These are phyloP conservation scores for Phalacrocorax carbo DNA, from an alignment of 2,113 vertebrate genomes.

Conservation along the genomic window DNA sequence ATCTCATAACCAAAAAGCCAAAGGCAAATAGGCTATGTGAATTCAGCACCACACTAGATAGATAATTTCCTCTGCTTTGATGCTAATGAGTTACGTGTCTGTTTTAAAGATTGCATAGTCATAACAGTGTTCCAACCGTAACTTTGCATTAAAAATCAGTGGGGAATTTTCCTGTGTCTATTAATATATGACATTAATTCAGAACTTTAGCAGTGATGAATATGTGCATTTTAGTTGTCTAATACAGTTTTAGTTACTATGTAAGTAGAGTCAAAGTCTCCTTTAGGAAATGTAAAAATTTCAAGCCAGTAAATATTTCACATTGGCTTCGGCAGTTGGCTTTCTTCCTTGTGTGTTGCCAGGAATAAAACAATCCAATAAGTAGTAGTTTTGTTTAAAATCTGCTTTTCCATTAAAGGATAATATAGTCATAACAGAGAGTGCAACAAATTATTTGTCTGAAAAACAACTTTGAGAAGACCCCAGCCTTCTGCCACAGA, in stretches of 20 bases:
- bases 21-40: slow-evolving; percentile 55
- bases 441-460: background rate
- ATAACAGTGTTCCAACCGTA: background rate
- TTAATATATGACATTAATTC: slow-evolving; percentile 11
- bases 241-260: background rate
- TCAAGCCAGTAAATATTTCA: background rate
- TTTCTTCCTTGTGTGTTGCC: background rate
- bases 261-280: background rate
- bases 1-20: slow-evolving; percentile 51
- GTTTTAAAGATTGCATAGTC: slow-evolving; percentile 52
- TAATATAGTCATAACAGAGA: background rate
- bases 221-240: background rate
- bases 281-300: background rate
- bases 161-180: background rate
- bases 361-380: background rate
- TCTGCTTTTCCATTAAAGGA: background rate
- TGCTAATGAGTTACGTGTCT: slow-evolving; percentile 55
- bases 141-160: slow-evolving; percentile 31
- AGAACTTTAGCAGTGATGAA: background rate
- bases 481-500: slow-evolving; percentile 30
- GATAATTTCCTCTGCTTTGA: slow-evolving; percentile 47
- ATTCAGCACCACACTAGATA: slow-evolving; percentile 31
- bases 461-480: slow-evolving; percentile 27
- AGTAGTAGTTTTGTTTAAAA: background rate
- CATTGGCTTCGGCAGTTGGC: background rate